Base-by-base conservation (phyloP, 2,113 vertebrate genomes). In the Boleophthalmus pectinirostris region DNA sequence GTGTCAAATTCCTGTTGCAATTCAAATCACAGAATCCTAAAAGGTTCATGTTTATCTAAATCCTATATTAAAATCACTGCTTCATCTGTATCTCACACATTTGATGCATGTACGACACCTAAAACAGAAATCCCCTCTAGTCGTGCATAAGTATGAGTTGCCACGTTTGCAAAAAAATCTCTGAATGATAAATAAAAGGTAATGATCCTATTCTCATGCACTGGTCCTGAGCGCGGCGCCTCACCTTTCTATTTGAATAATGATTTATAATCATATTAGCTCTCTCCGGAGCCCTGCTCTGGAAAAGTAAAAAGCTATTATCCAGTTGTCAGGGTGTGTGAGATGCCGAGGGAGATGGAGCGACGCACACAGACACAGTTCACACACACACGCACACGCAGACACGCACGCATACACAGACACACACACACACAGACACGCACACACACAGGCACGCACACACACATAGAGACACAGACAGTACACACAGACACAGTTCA, bases 291-390 rank as follows among this genome's bases (percentile, higher is more conserved):
- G 92, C 93, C 94, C 94, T 94, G 94, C 94, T 95, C 95, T 94
- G 93, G 94, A 96, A 95, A 96, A 96, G 95, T 95, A 94, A 96
- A 94, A 96, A 95, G 95, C 95, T 96, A 97, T 97, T 97, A 97
- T 95, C 94, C 87, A 92, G 92, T 95, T 96, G 96, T 98, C 96
- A 98, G 94, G 89, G 93, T 92, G 79, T 83, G 91, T 89, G 85
- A 93, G 92, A 75, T 89, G 91, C 91, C 82, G 92, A 89, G 83
- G 90, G 88, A 90, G 92, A 95, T 92, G 92, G 87, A 94, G 91
- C 92, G 90, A 85, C 89, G 93, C 93, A 92, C 90, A 84, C 73
- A 81, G 79, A 77, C 38, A 43, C 8, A 10, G 10, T 71, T 68
- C 79, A 68, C 77, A 66, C 67, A 68, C 51, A 74, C 69, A 67